Base-by-base conservation (phyloP, 2,113 vertebrate species). In the Penelope pileata region DNA sequence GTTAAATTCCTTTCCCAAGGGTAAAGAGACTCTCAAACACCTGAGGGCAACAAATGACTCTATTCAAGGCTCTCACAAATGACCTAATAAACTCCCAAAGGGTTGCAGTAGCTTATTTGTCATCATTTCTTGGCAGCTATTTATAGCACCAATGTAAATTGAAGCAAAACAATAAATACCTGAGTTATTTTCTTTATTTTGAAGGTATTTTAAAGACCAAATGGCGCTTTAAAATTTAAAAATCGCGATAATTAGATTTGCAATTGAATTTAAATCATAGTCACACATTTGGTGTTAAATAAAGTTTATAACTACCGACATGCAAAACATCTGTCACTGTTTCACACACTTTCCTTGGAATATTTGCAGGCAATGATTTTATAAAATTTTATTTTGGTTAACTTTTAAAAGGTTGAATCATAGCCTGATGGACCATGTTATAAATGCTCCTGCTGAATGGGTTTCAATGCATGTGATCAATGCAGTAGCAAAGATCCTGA, bases 1-100 rank as follows among this genome's bases (percentile, higher is more conserved):
- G 95, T 96, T 91, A 95, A 96, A 93, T 91, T 94, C 89, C 88
- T 96, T 93, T 96, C 96, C 94, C 83, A 87, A 88, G 95, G 92
- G 92, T 86, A 93, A 90, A 83, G 85, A 91, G 62, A 81, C 88
- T 95, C 91, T 95, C 94, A 76, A 47, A 93, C 93, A 97, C 96
- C 96, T 93, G 95, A 97, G 95, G 91, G 94, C 93, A 95, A 91
- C 86, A 85, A 92, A 86, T 91, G 91, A 94, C 91, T 92, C 88
- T 29, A 86, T 92, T 94, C 95, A 96, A 76, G 3, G 10, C 74
- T 79, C 77, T 88, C 76, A 53, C 84, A 91, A 85, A 87, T 94
- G 97, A 97, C 95, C 96, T 97, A 94, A 88, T 81, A 40, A 76
- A 93, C 83, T 94, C 95, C 94, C 83, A 68, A 67, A 66, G 84